Evolutionary conservation across 2,797 vertebrate genomes (phyloP), one percentile per base, ranked within the genome.

Genomic region (Mus spretus): DNA sequence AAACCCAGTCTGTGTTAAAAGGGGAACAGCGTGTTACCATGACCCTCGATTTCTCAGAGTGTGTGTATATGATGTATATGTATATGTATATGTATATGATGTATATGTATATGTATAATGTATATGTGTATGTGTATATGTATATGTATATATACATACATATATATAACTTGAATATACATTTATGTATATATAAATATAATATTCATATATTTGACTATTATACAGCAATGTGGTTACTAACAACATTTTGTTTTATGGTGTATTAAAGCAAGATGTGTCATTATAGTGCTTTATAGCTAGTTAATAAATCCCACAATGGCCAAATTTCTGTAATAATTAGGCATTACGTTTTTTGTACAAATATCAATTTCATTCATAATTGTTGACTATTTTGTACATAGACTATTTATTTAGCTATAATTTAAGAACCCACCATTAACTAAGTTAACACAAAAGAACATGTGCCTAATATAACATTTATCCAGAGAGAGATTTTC

Each of bases 1-100:
- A 77, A 99, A 99, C 12, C 99, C 99, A 5, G 98, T 99, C 99
- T 99, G 98, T 53, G 85, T 22, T 86, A 97, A 44, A 96, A 85
- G 96, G 24, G 91, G 26, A 59, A 82, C 13, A 91, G 44, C 13
- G 6, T 44, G 40, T 94, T 78, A 89, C n/a, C 22, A 26, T 47
- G 90, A 87, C 72, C 50, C 4, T 87, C n/a, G 19, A n/a, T 34
- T 91, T 84, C 28, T 87, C 37, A 22, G 26, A 26, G 40, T 17
- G 17, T 19, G 9, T 57, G 6, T 57, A 65, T 31, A 63, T 61
- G 10, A n/a, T 61, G 1, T 61, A 1, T n/a, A 8, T 19, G 17
- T 17, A 28, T 28, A 12, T 28, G 12, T 28, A 28, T 28, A 28
- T 28, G 40, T 44, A 47, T 44, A 61, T 26, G n/a, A n/a, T 57